Conservation (phyloP, 2,888 invertebrate genomes). For the Caenorhabditis doughertyi region DNA sequence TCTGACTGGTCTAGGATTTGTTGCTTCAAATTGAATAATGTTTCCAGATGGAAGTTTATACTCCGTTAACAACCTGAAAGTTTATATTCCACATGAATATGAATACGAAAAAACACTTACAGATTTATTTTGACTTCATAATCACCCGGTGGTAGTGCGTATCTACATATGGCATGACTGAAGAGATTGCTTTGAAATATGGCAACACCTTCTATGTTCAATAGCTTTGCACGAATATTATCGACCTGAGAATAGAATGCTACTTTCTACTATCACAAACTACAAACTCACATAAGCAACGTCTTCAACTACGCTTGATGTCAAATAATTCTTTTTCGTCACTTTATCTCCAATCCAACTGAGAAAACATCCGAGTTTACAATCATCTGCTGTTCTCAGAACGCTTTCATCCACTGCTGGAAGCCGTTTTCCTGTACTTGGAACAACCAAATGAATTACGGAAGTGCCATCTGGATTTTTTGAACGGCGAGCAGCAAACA, state of each 20-base stretch:
- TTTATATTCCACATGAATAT: neutral
- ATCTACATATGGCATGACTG: neutral
- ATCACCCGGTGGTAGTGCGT: neutral
- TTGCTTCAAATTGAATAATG: neutral
- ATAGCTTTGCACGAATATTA: neutral
- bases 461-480: neutral
- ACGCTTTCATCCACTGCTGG: neutral
- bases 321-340: neutral
- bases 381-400: neutral
- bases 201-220: neutral
- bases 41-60: neutral
- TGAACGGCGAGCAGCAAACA: neutral
- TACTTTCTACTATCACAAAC: neutral
- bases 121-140: neutral
- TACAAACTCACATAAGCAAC: neutral
- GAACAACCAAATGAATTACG: neutral
- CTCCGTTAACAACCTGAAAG: neutral
- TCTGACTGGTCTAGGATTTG: neutral
- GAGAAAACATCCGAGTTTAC: constrained; percentile 2
- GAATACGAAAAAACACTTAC: neutral
- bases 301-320: neutral
- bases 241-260: neutral
- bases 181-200: neutral
- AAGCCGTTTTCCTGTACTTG: neutral
- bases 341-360: neutral